Percentiles rank a stretch among this genome's conserved stretches.
phyloP scores from a whole-genome alignment of 2,113 vertebrate genomes.

The Rhabdornis inornatus region DNA sequence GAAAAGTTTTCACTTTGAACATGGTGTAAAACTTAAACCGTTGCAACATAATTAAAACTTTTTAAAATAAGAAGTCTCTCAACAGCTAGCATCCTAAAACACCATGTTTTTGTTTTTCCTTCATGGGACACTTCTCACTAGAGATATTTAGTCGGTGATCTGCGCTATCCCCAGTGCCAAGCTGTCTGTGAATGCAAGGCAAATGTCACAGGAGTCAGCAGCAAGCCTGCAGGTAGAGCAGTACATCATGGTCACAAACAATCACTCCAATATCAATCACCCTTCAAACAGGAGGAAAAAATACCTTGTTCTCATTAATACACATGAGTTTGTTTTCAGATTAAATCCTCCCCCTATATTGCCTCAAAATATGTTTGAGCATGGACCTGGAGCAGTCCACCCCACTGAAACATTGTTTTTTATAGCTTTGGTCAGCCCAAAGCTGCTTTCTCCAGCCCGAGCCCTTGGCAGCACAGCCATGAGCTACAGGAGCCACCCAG shows the following conservation, averaged over 20 bases:
- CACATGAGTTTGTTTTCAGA: neutral
- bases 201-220: neutral
- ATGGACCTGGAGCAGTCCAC: neutral
- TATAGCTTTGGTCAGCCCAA: neutral
- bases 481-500: neutral
- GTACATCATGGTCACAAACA: neutral
- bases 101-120: neutral
- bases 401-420: accelerated
- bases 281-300: neutral
- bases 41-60: neutral
- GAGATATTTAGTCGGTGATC: neutral
- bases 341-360: neutral
- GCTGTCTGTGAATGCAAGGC: neutral
- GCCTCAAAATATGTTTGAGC: neutral
- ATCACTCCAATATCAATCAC: neutral
- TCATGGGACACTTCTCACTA: neutral
- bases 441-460: neutral
- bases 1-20: neutral
- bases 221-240: neutral
- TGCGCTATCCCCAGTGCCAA: neutral
- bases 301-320: neutral
- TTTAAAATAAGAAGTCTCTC: neutral
- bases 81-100: neutral
- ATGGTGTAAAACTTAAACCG: neutral
- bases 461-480: accelerated